These are phyloP conservation scores for Oscheius myriophilus DNA, from an alignment of 2,888 invertebrate species.

Conservation along the genomic window DNA sequence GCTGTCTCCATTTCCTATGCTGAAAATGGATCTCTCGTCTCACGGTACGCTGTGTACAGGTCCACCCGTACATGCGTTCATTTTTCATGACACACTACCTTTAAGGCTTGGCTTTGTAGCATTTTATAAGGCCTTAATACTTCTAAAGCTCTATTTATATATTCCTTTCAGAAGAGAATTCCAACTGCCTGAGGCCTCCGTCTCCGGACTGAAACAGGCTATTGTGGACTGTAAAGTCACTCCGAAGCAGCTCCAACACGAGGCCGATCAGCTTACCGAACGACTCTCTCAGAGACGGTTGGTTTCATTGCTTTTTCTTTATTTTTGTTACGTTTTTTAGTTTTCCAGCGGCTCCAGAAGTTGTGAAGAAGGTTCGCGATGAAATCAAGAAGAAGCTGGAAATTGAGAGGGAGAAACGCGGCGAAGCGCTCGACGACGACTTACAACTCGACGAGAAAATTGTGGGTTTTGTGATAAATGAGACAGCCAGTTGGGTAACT, in stretches of 20 bases:
- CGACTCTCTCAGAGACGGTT: constrained; percentile 48
- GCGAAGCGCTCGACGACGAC: constrained; percentile 43
- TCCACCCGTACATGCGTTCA: too few relatives aligned
- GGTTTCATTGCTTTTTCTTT: background rate
- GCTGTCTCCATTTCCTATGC: too few relatives aligned
- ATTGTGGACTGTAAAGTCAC: constrained; percentile 42
- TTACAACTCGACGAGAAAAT: constrained; percentile 44
- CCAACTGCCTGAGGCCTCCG: constrained; percentile 46
- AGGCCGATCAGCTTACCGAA: constrained; percentile 62
- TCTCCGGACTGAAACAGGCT: constrained; percentile 46
- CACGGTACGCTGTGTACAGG: too few relatives aligned
- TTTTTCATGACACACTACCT: too few relatives aligned
- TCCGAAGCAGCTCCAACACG: constrained; percentile 64
- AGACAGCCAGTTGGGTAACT: too few relatives aligned
- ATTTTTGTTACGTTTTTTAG: constrained; percentile 16
- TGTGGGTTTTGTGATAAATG: constrained; percentile 28
- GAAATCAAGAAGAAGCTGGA: constrained; percentile 50
- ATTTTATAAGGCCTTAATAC: background rate
- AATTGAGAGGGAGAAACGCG: constrained; percentile 34
- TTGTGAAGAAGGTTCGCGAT: constrained; percentile 50
- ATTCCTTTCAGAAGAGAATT: constrained; percentile 37
- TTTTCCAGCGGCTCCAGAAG: constrained; percentile 60
- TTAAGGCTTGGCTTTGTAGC: constrained; percentile 1
- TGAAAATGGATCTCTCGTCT: too few relatives aligned
- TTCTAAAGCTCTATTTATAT: background rate